Evolutionary conservation across 1,140 invertebrate species (phyloP).

Genomic region (Ladona fulva): DNA sequence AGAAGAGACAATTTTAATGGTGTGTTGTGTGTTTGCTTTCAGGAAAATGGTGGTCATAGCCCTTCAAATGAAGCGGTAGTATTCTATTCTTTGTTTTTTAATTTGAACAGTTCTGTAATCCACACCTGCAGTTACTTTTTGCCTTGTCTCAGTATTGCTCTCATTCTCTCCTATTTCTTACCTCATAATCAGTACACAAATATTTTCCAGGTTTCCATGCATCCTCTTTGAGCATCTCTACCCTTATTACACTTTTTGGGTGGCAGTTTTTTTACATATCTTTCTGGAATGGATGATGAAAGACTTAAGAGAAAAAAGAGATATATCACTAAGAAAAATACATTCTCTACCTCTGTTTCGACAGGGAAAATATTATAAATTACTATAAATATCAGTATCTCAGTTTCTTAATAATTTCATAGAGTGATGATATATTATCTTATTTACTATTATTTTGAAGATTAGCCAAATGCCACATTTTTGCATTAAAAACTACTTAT

Average conservation of each 20-base stretch:
- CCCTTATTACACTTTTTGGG: slow-evolving; percentile 5
- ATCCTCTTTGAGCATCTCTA: neutral
- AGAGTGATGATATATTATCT: no score
- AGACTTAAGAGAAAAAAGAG: neutral
- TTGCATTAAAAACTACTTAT: no score
- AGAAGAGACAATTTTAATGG: neutral
- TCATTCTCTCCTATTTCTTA: slow-evolving; percentile 14
- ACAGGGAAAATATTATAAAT: no score
- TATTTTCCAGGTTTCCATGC: neutral
- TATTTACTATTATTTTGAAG: no score
- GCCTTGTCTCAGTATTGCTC: slow-evolving; percentile 18
- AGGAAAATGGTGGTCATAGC: slow-evolving; percentile 56
- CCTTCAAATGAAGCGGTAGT: slow-evolving; percentile 47
- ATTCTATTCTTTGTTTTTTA: slow-evolving; percentile 34
- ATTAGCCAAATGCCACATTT: no score
- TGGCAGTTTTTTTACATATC: slow-evolving; percentile 13
- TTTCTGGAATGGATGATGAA: slow-evolving; percentile 5
- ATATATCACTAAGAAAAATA: no score
- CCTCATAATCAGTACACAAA: slow-evolving; percentile 5
- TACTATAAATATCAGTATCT: no score
- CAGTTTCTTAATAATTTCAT: no score
- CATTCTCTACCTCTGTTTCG: no score
- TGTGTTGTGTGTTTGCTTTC: slow-evolving; percentile 38
- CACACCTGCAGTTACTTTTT: slow-evolving; percentile 16
- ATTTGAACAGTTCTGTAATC: slow-evolving; percentile 33